Base-by-base conservation (phyloP, 2,888 invertebrate genomes). In the Anticlea derivata region DNA sequence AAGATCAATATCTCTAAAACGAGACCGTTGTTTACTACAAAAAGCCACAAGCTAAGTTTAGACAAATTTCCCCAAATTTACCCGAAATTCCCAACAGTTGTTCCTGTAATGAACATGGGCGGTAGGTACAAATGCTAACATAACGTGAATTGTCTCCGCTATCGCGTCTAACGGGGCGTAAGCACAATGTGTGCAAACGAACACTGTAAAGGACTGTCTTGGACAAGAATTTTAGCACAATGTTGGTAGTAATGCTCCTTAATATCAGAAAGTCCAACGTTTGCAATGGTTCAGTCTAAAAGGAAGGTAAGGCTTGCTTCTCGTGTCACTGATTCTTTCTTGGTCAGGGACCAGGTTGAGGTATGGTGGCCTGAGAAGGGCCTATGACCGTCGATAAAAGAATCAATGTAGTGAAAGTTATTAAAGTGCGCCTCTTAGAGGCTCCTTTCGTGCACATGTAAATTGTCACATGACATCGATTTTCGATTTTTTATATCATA, bases 141-240 rank as follows among this genome's bases (percentile, higher is more conserved):
- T 40, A 48, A 34, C 34, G 48, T 48, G 40, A 41, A 48, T 39
- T 24, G 48, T 48, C 51, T 11, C 33, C 7, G 24, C 33, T 51
- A 51, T 51, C 51, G 46, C 26, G 46, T 26, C 30, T 37, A 46
- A 47, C 51, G 46, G 40, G 35, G 20, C 46, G 46, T 46, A 22
- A 46, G 23, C 23, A 52, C 52, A 52, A 43, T 48, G 48, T 52
- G 47, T 47, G 47, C 52, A 24, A 35, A 40, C 40, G 50, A 45
- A 44, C 34, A 24, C 37, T 27, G 40, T 43, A 52, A 52, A 52
- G 52, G 43, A 48, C 38, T 50, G 48, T 34, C 35, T 37, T 41
- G 39, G 45, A 13, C 46, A 50, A 54, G 54, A 46, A 50, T 33
- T 41, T 46, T 12, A 17, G 54, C 26, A 40, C 35, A 44, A 41